Conservation (phyloP, 2,888 invertebrate species). For the Drosophila kuntzei region DNA sequence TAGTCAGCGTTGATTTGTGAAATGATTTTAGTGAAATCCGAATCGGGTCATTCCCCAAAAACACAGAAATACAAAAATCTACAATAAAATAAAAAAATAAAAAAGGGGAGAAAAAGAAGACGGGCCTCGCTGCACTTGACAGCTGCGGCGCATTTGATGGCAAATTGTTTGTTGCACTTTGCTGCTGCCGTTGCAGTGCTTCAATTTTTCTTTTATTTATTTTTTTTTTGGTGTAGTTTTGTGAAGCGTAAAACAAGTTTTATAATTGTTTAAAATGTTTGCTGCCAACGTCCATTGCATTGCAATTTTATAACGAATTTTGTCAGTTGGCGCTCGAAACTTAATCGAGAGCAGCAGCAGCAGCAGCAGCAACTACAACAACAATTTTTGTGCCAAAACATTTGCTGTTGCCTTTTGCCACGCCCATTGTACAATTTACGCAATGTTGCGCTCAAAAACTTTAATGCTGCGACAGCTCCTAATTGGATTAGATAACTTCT, state of each 20-base stretch:
- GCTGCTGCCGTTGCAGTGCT: slow-evolving; percentile 35
- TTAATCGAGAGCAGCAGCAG: slow-evolving; percentile 69
- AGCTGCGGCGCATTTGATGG: slow-evolving; percentile 77
- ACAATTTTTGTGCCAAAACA: slow-evolving; percentile 57
- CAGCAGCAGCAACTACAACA: slow-evolving; percentile 40
- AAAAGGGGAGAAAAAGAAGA: slow-evolving; percentile 12
- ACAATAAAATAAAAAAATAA: neutral
- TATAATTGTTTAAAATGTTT: slow-evolving; percentile 79
- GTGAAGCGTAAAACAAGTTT: slow-evolving; percentile 79
- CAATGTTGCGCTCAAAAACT: slow-evolving; percentile 62
- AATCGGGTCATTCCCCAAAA: slow-evolving; percentile 22
- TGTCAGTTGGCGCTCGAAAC: slow-evolving; percentile 76
- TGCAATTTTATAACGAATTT: slow-evolving; percentile 79
- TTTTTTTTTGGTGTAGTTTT: slow-evolving; percentile 52
- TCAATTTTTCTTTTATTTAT: slow-evolving; percentile 26
- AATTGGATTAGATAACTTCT: slow-evolving; percentile 79
- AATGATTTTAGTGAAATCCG: slow-evolving; percentile 43
- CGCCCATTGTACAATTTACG: slow-evolving; percentile 58
- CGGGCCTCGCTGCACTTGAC: slow-evolving; percentile 70
- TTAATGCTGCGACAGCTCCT: slow-evolving; percentile 73
- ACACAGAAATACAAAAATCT: neutral
- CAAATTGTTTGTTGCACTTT: slow-evolving; percentile 72
- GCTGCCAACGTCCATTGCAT: slow-evolving; percentile 72
- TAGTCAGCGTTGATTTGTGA: slow-evolving; percentile 34
- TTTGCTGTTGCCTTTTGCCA: slow-evolving; percentile 33